A percentile compares a stretch with the other conserved stretches of the same genome.
phyloP scores from a whole-genome alignment of 1,140 invertebrate genomes.

The Ostrea edulis region DNA sequence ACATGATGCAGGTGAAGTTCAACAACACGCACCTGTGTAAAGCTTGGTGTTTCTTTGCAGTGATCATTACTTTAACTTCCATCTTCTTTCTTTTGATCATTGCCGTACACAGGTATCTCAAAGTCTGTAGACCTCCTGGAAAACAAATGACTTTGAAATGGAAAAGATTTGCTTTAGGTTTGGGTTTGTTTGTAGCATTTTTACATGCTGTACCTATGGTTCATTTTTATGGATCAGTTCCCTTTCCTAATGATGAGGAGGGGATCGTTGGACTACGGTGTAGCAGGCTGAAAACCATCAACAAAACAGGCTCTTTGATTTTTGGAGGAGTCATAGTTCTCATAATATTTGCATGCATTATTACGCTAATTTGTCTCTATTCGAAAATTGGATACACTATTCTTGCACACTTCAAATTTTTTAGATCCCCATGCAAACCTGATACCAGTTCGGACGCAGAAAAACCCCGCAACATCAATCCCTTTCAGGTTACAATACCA shows the following conservation, averaged over 20 bases:
- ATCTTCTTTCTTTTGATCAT: slow-evolving; percentile 30
- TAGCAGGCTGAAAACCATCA: slow-evolving; percentile 37
- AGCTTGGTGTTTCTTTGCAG: slow-evolving; percentile 9
- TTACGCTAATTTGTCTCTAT: slow-evolving; percentile 28
- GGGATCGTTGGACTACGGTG: slow-evolving; percentile 45
- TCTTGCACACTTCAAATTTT: slow-evolving; percentile 22
- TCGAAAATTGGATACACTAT: slow-evolving; percentile 46
- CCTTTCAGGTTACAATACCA: background rate
- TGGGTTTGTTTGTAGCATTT: background rate
- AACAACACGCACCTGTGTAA: slow-evolving; percentile 32
- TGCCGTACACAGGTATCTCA: slow-evolving; percentile 40
- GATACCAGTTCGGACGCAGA: background rate
- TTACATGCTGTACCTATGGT: slow-evolving; percentile 18
- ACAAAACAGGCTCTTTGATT: slow-evolving; percentile 26
- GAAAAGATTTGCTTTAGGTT: background rate
- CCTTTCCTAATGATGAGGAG: slow-evolving; percentile 26
- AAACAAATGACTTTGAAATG: slow-evolving; percentile 44
- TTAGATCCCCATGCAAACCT: background rate
- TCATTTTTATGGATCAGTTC: slow-evolving; percentile 51
- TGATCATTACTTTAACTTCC: slow-evolving; percentile 43
- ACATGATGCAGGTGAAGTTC: slow-evolving; percentile 32
- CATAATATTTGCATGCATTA: background rate
- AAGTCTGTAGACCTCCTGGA: slow-evolving; percentile 37
- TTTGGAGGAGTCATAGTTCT: slow-evolving; percentile 5
- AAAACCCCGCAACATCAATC: background rate